phyloP scores from a whole-genome alignment of 2,888 invertebrate genomes.

The Macaria notata region DNA sequence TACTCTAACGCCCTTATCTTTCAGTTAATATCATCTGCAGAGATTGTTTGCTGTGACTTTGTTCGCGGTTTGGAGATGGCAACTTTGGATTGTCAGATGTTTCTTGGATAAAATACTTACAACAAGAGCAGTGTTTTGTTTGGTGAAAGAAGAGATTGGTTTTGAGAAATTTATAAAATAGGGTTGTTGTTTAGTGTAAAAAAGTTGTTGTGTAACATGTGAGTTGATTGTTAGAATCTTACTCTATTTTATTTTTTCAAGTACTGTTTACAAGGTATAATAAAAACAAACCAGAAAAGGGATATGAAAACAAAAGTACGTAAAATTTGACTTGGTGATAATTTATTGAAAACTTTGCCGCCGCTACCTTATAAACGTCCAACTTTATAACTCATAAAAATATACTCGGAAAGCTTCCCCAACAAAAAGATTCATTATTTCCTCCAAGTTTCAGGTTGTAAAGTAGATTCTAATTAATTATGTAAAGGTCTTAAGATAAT shows the following conservation, averaged over 20 bases:
- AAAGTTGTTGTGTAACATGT: too few relatives aligned
- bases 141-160: not conserved
- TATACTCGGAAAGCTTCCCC: slow-evolving; percentile 29
- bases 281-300: too few relatives aligned
- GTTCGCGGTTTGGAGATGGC: slow-evolving; percentile 47
- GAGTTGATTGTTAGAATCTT: too few relatives aligned
- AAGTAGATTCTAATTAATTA: slow-evolving; percentile 35
- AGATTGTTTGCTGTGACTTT: slow-evolving; percentile 62
- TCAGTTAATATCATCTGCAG: slow-evolving; percentile 66
- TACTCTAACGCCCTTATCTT: slow-evolving; percentile 45
- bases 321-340: slow-evolving; percentile 29
- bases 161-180: too few relatives aligned
- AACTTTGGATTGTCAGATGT: slow-evolving; percentile 38
- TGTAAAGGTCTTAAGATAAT: slow-evolving; percentile 13
- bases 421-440: slow-evolving; percentile 29
- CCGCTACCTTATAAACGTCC: slow-evolving; percentile 39
- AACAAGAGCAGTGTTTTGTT: slow-evolving; percentile 19
- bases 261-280: not conserved
- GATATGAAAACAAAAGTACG: not conserved
- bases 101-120: slow-evolving; percentile 16
- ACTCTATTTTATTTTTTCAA: not conserved
- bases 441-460: slow-evolving; percentile 24
- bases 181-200: too few relatives aligned
- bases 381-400: slow-evolving; percentile 49
- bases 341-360: slow-evolving; percentile 46